These are phyloP conservation scores for Helicorthomorpha holstii DNA, from an alignment of 1,140 invertebrate species.

Conservation along the genomic window DNA sequence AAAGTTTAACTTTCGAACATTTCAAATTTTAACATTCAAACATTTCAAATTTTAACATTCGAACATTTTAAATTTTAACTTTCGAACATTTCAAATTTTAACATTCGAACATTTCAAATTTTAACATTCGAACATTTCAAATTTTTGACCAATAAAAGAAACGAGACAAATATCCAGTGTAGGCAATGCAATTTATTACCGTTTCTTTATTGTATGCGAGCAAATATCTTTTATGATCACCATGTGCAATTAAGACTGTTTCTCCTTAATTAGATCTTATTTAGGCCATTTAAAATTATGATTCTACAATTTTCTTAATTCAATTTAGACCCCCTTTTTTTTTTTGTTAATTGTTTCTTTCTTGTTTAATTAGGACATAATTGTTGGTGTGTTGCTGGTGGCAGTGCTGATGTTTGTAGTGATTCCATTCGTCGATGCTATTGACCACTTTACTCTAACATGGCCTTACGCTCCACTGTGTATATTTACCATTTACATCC, in stretches of 20 bases:
- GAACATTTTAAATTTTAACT: no score
- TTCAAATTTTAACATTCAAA: no score
- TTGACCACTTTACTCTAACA: constrained; percentile 54
- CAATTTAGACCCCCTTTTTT: background rate
- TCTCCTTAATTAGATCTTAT: background rate
- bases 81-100: no score
- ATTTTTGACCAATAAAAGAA: no score
- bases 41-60: no score
- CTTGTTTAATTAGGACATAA: constrained; percentile 41
- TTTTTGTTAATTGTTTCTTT: background rate
- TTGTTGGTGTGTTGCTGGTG: constrained; percentile 50
- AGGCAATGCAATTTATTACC: background rate
- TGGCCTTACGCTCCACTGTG: constrained; percentile 43
- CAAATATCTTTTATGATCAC: background rate
- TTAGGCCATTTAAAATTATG: background rate
- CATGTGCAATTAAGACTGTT: background rate
- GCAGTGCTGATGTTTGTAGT: constrained; percentile 45
- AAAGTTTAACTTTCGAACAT: no score
- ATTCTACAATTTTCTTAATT: background rate
- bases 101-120: no score
- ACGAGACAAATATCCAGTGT: no score
- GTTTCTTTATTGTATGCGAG: background rate
- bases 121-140: no score
- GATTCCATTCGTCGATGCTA: constrained; percentile 49
- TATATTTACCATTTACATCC: constrained; percentile 41